Evolutionary conservation across 2,888 invertebrate genomes (phyloP).

Genomic region (Tanypteryx hageni): DNA sequence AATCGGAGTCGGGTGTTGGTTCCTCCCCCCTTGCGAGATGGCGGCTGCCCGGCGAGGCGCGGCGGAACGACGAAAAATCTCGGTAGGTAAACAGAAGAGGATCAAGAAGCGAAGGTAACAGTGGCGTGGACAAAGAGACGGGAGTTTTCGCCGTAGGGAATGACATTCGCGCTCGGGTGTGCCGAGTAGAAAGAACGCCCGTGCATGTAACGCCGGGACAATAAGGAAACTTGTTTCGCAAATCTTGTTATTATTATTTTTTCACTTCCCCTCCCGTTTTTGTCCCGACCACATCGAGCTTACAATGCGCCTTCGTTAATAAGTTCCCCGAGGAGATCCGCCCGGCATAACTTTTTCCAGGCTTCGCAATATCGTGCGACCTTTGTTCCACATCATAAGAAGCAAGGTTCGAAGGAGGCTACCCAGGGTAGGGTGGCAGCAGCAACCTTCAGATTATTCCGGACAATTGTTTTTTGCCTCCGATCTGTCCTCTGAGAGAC

Average conservation of each 20-base stretch:
- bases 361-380: slow-evolving; percentile 4
- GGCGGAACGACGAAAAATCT: background rate
- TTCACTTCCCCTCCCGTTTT: background rate
- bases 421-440: background rate
- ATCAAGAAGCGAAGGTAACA: slow-evolving; percentile 8
- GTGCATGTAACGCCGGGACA: background rate
- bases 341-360: background rate
- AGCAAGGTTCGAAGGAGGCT: background rate
- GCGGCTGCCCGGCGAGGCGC: background rate
- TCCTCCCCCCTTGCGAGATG: background rate
- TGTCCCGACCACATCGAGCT: too few species aligned
- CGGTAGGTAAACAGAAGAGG: slow-evolving; percentile 29
- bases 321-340: slow-evolving; percentile 35
- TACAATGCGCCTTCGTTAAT: slow-evolving; percentile 10
- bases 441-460: background rate
- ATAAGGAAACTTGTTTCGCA: slow-evolving; percentile 31
- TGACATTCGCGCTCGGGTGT: background rate
- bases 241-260: background rate
- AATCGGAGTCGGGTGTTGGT: background rate
- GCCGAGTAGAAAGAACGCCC: background rate
- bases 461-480: background rate
- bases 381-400: background rate
- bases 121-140: slow-evolving; percentile 9
- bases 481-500: background rate
- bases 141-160: background rate